These are phyloP conservation scores for Polydrusus cervinus DNA, from an alignment of 2,888 invertebrate species.

Conservation along the genomic window DNA sequence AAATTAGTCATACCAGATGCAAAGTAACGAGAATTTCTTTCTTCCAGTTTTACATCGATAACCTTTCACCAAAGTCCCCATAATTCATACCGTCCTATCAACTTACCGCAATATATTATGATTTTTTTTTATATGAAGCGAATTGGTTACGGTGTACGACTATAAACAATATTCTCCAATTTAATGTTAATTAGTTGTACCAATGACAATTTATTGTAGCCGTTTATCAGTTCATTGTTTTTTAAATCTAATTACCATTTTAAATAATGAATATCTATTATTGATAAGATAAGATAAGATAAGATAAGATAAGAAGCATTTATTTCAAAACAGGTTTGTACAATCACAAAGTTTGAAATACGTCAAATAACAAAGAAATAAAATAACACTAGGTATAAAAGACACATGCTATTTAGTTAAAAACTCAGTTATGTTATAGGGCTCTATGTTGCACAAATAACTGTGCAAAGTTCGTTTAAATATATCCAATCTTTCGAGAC, in stretches of 20 bases:
- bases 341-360: too few relatives aligned
- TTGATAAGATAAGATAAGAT: too few relatives aligned
- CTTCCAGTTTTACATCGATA: neutral
- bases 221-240: neutral
- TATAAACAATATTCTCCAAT: conserved; percentile 14
- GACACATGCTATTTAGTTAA: too few relatives aligned
- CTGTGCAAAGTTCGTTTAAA: too few relatives aligned
- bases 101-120: conserved; percentile 2
- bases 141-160: neutral
- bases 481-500: too few relatives aligned
- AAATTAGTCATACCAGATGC: neutral
- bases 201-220: neutral
- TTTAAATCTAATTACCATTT: neutral
- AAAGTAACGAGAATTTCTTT: neutral
- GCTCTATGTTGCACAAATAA: too few relatives aligned
- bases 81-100: conserved; percentile 4
- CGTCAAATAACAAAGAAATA: too few relatives aligned
- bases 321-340: too few relatives aligned
- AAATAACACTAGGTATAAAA: too few relatives aligned
- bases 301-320: too few relatives aligned
- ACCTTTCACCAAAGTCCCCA: neutral
- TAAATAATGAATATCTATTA: conserved; percentile 6
- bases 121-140: neutral
- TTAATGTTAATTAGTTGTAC: conserved; percentile 8
- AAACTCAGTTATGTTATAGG: too few relatives aligned